Evolutionary conservation across 2,113 vertebrate species (phyloP).

Genomic region (Corythornis madagascariensis): DNA sequence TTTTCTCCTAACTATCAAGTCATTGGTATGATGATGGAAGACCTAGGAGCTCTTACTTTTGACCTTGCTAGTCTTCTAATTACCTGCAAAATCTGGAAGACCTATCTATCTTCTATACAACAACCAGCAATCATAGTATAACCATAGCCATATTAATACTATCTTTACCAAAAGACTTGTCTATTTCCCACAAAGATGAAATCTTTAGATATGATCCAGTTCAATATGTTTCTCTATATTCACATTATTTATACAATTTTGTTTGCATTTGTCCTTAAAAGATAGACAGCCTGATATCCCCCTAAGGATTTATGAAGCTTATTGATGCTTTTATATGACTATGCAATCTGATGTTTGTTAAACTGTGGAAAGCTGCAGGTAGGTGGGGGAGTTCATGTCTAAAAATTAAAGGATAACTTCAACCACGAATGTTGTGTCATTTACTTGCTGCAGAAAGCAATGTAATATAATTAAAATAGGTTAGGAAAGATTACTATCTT

Average conservation of each 20-base stretch:
- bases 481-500: constrained; percentile 66
- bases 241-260: neutral
- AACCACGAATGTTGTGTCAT: neutral
- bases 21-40: neutral
- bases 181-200: neutral
- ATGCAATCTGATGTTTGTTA: neutral
- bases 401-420: constrained; percentile 30
- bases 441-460: constrained; percentile 19
- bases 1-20: neutral
- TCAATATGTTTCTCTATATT: neutral
- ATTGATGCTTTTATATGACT: neutral
- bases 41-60: neutral
- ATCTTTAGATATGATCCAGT: neutral
- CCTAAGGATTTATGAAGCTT: neutral
- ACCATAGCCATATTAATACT: neutral
- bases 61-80: neutral
- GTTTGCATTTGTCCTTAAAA: neutral
- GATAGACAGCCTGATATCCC: neutral
- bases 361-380: neutral
- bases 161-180: neutral
- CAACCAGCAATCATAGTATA: neutral
- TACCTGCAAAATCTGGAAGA: neutral
- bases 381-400: neutral
- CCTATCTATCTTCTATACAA: neutral
- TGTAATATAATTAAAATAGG: constrained; percentile 59